phyloP scores from a whole-genome alignment of 2,113 vertebrate genomes.

The Thamnophis sirtalis region DNA sequence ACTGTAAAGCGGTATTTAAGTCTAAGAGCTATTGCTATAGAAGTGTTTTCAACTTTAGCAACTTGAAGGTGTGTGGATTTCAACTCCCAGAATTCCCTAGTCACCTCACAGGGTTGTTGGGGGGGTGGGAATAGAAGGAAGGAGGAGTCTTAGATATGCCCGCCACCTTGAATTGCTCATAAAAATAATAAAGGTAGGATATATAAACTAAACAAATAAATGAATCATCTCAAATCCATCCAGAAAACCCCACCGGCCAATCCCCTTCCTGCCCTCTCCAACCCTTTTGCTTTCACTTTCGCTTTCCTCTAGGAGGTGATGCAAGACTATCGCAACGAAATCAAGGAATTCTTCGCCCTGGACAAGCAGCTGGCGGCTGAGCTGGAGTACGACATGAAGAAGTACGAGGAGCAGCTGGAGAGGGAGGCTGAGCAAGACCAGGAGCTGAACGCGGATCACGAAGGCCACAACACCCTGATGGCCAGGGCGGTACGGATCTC shows the following conservation, averaged over 20 bases:
- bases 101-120: background rate
- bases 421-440: slow-evolving; percentile 58
- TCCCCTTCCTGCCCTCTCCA: background rate
- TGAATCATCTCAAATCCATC: background rate
- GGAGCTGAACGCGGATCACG: accelerated
- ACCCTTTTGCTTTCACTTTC: background rate
- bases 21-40: background rate
- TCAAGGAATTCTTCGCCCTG: slow-evolving; percentile 85
- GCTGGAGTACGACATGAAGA: slow-evolving; percentile 89
- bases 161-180: background rate
- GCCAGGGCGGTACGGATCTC: background rate
- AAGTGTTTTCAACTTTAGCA: background rate
- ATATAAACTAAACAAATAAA: background rate
- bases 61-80: background rate
- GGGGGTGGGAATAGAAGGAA: background rate
- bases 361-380: slow-evolving; percentile 90
- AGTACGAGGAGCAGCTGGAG: slow-evolving; percentile 75
- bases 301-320: slow-evolving; percentile 78
- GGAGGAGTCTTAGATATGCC: background rate
- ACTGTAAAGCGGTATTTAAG: too few relatives aligned
- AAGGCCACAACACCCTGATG: background rate
- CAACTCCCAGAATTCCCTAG: background rate
- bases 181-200: background rate
- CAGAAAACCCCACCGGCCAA: background rate
- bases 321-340: slow-evolving; percentile 87